A percentile compares a stretch with the other conserved stretches of the same genome.
Evolutionary conservation across 2,113 vertebrate species (phyloP).

Genomic region (Cyanoliseus patagonus): DNA sequence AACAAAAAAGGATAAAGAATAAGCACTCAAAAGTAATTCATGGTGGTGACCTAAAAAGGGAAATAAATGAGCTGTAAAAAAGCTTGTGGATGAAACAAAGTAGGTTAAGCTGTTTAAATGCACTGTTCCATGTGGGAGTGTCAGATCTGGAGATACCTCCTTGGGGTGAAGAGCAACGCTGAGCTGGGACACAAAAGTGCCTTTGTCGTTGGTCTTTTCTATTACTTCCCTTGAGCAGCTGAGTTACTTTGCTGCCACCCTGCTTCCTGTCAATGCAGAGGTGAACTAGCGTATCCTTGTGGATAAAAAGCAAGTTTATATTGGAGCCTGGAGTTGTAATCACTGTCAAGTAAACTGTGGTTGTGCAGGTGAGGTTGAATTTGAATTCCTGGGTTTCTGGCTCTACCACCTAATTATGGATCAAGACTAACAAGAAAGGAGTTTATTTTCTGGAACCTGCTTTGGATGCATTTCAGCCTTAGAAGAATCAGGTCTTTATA

Average conservation of each 20-base stretch:
- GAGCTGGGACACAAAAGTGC: neutral
- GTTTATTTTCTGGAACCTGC: neutral
- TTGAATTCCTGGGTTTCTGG: neutral
- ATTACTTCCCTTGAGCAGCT: neutral
- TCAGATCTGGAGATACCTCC: neutral
- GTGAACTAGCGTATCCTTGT: neutral
- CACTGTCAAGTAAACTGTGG: neutral
- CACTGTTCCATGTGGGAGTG: neutral
- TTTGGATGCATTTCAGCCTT: constrained; percentile 19
- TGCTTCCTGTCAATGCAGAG: neutral
- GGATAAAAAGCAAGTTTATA: neutral
- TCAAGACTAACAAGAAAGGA: neutral
- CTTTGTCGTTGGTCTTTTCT: neutral
- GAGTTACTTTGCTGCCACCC: neutral
- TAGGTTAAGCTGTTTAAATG: neutral
- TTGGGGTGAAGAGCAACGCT: neutral
- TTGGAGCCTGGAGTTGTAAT: neutral
- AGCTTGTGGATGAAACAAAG: neutral
- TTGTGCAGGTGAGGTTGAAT: neutral
- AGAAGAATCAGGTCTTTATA: neutral
- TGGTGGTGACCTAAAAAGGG: neutral
- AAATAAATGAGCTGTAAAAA: neutral
- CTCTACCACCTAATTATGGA: neutral
- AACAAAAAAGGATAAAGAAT: neutral
- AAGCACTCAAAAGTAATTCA: neutral